A percentile compares a stretch with the other conserved stretches of the same genome.
Conservation (phyloP, 1,140 invertebrate genomes). For the Pogonognathellus flavescens region DNA sequence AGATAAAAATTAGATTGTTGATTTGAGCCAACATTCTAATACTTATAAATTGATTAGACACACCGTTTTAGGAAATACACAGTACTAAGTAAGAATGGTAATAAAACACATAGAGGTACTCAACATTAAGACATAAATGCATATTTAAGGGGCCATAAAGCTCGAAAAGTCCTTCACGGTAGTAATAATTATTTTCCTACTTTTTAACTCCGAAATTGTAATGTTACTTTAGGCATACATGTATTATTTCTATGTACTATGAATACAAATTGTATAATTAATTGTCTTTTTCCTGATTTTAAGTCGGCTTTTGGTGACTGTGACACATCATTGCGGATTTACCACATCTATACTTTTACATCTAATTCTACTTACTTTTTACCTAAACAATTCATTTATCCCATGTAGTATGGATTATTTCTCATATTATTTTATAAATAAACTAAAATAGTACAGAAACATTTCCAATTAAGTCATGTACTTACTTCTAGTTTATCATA, state of each 20-base stretch:
- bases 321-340: neutral
- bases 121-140: neutral
- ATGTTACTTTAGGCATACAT: neutral
- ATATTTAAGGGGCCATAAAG: constrained; percentile 39
- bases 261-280: constrained; percentile 44
- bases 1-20: constrained; percentile 16
- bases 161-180: constrained; percentile 40
- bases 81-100: neutral
- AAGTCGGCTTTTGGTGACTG: constrained; percentile 41
- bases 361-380: too few species aligned
- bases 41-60: neutral
- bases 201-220: constrained; percentile 24
- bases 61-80: neutral
- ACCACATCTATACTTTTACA: too few species aligned
- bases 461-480: neutral
- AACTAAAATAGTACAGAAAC: neutral
- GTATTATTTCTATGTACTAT: neutral
- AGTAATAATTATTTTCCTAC: constrained; percentile 32
- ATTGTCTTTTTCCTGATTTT: constrained; percentile 49
- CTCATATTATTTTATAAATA: too few species aligned
- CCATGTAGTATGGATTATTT: too few species aligned
- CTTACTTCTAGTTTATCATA: too few species aligned
- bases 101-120: neutral
- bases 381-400: too few species aligned
- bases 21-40: constrained; percentile 22